Base-by-base conservation (phyloP, 2,113 vertebrate genomes). In the Tor tambroides region DNA sequence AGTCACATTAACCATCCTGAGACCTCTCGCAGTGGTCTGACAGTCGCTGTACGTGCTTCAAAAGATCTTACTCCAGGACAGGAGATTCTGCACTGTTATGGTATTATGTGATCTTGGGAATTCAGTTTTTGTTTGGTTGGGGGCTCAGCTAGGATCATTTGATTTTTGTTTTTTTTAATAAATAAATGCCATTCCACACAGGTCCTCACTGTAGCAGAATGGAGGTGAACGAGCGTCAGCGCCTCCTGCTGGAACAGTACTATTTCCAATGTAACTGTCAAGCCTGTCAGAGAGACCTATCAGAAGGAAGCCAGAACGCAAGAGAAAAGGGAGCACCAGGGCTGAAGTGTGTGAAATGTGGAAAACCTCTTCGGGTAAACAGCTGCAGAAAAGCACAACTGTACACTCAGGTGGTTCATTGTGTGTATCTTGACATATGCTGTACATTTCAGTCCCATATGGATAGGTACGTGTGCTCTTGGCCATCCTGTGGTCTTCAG, bases 81-180 rank as follows among this genome's bases (percentile, higher is more conserved):
- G 71, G 97, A 99, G 91, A 93, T 99, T 91, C 92, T 97, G 43
- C 98, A 99, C 77, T 99, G 98, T 92, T 99, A 99, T 0, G 98
- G 98, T 99, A 89, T 43, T 30, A 35, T 21, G 30, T 71, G 46
- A 77, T 51, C 46, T 10, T 46, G 11, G 2, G 5, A 43, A 43
- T 43, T 43, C 21, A 6, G 23, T 14, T 75, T 74, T 43, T 43
- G 43, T 51, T 28, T 30, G 41, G n/a, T 49, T 46, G 72, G 12
- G n/a, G 43, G 17, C 6, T 71, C 67, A 1, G 28, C 23, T 1
- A 4, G 61, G 3, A 56, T 35, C 3, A 35, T 10, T 10, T 46
- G 41, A 19, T 69, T 3, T 14, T 17, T 51, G 0, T 41, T 41
- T 6, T 41, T 41, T 8, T 41, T 43, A 2, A 2, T 43, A 11